Base-by-base conservation (phyloP, 2,888 invertebrate species). In the Nomada ferruginata region DNA sequence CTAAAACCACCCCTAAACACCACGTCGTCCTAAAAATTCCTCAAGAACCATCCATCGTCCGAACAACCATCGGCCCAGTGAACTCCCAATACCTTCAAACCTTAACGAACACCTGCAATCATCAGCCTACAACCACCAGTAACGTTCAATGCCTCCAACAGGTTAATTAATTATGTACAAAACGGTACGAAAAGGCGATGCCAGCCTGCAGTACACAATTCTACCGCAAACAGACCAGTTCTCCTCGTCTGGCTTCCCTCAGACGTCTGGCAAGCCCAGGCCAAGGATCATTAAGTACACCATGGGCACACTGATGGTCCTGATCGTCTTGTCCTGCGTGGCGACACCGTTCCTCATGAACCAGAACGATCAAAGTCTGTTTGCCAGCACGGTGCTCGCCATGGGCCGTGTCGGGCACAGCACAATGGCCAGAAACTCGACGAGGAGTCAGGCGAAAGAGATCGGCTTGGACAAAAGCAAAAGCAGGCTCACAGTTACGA, bases 171-270 rank as follows among this genome's bases (percentile, higher is more conserved):
- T 79, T 76, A 96, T 96, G 96, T 96, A 96, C 94, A 96, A 96
- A 94, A 96, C 96, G 88, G 96, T 96, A 92, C 94, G 96, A 84
- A 96, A 96, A 93, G 96, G 96, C 83, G 96, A 96, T 93, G 96
- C 96, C 90, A 96, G 96, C 91, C 95, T 96, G 89, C 96, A 96
- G 92, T 96, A 96, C 93, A 96, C 96, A 88, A 96, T 96, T 89
- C 94, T 96, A 85, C 96, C 96, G 79, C 96, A 96, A 93, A 96
- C 96, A 77, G 96, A 96, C 83, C 91, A 89, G 82, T 88, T 91
- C 26, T 61, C 87, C 18, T 64, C 85, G 7, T 84, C 85, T 70
- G 86, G 86, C 18, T 85, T 88, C 60, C 79, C 89, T 61, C 85
- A 83, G 63, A 47, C 80, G 26, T 72, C 77, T 18, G 42, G 61